These are phyloP conservation scores for Terebella lapidaria DNA, from an alignment of 2,888 invertebrate genomes.

Conservation along the genomic window DNA sequence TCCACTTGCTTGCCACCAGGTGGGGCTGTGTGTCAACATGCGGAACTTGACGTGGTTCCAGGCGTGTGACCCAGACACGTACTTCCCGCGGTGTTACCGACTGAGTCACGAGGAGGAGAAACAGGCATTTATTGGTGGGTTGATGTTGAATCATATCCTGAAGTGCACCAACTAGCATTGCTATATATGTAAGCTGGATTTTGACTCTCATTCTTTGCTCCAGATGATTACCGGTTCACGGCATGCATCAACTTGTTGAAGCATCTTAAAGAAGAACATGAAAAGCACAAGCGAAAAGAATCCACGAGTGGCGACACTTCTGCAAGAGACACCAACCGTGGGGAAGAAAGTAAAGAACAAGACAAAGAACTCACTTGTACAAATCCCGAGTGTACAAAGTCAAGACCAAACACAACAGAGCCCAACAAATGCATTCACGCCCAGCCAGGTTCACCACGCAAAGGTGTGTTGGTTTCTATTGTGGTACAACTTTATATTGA, in stretches of 20 bases:
- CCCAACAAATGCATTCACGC: slow-evolving; percentile 34
- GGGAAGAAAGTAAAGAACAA: slow-evolving; percentile 6
- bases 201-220: slow-evolving; percentile 2
- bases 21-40: slow-evolving; percentile 31
- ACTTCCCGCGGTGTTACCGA: slow-evolving; percentile 81
- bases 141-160: background rate
- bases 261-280: slow-evolving; percentile 62
- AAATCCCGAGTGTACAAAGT: slow-evolving; percentile 37
- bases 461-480: too few species aligned
- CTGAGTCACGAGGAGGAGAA: slow-evolving; percentile 54
- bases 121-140: slow-evolving; percentile 31
- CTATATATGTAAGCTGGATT: background rate
- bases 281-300: background rate
- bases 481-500: too few species aligned
- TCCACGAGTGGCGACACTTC: background rate
- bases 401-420: slow-evolving; percentile 28
- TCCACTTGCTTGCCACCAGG: slow-evolving; percentile 16
- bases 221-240: slow-evolving; percentile 84
- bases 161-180: background rate
- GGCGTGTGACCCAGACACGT: slow-evolving; percentile 63
- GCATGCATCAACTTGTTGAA: slow-evolving; percentile 80
- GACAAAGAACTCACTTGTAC: slow-evolving; percentile 24
- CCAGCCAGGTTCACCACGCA: background rate
- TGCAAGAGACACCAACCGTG: too few species aligned
- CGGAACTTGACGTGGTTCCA: slow-evolving; percentile 32